These are phyloP conservation scores for Spizella passerina DNA, from an alignment of 2,797 vertebrate genomes.

Conservation along the genomic window DNA sequence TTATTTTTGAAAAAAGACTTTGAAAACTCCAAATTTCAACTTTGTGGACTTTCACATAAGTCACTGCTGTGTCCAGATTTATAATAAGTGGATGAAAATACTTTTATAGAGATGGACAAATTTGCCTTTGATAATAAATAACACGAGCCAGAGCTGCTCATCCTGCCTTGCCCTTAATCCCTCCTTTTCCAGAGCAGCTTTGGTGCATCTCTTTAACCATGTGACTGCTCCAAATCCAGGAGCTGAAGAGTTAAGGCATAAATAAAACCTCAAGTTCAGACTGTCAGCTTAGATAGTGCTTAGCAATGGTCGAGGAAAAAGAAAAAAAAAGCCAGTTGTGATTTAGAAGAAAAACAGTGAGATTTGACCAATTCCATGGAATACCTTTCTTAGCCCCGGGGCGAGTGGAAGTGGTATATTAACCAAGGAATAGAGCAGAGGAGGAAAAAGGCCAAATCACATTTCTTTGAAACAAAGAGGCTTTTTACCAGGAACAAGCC, in stretches of 20 bases:
- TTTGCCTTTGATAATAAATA: neutral
- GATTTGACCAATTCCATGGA: constrained; percentile 74
- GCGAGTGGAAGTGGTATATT: constrained; percentile 81
- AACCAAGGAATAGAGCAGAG: constrained; percentile 77
- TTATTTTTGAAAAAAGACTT: neutral
- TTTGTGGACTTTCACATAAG: neutral
- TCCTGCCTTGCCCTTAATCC: neutral
- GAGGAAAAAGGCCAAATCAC: constrained; percentile 80
- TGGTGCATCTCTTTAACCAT: neutral
- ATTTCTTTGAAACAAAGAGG: constrained; percentile 86
- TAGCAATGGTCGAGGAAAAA: constrained; percentile 53
- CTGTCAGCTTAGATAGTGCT: constrained; percentile 61
- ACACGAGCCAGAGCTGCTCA: neutral
- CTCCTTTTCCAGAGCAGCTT: neutral
- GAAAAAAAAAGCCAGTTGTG: constrained; percentile 54
- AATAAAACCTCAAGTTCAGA: constrained; percentile 37
- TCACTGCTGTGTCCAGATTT: neutral
- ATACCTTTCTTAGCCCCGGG: constrained; percentile 78
- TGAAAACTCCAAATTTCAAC: neutral
- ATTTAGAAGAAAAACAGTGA: constrained; percentile 76
- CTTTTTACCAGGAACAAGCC: constrained; percentile 83
- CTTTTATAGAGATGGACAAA: neutral
- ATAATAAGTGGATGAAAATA: neutral
- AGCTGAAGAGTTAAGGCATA: constrained; percentile 55
- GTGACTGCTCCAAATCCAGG: neutral